Base-by-base conservation (phyloP, 2,888 invertebrate genomes). In the Amorpha juglandis region DNA sequence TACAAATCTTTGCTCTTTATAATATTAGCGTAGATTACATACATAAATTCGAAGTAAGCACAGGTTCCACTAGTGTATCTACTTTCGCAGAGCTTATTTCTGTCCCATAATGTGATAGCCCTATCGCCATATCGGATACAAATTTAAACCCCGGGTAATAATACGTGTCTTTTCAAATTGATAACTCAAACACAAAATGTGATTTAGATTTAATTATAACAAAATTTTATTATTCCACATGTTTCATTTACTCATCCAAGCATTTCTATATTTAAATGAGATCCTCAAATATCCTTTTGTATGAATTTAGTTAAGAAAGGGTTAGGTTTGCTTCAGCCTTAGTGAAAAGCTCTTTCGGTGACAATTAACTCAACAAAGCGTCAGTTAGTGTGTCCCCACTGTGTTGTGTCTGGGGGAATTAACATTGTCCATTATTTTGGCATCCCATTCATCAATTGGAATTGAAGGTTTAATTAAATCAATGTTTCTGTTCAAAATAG, bases 351-450 rank as follows among this genome's bases (percentile, higher is more conserved):
- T 58, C 58, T 58, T 58, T 42, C 42, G 42, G 12, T 19, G 42
- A 42, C 58, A 58, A 58, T 58, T 58, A 58, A 58, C 38, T 58
- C 38, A 42, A 58, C 58, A 58, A 58, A 58, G 58, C 58, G 19
- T 19, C 42, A 35, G 53, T 53, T 53, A 58, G 38, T 38, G 58
- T 58, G 12, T 38, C 12, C 58, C 58, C 21, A 11, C 58, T 19
- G 42, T 16, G 55, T 16, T 42, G 42, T 42, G 42, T 58, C 19
- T 12, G 11, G 42, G 42, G 58, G 38, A 42, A 19, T 58, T 58
- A 38, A 38, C 38, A 58, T 42, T 42, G 19, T 58, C 42, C 19
- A 19, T 42, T 58, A 58, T 42, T 33, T 53, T 42, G 7, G 11
- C 19, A 35, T 38, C 6, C 19, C 19, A 58, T 42, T 58, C 42